phyloP scores from a whole-genome alignment of 2,113 vertebrate genomes.

The Puntigrus tetrazona region DNA sequence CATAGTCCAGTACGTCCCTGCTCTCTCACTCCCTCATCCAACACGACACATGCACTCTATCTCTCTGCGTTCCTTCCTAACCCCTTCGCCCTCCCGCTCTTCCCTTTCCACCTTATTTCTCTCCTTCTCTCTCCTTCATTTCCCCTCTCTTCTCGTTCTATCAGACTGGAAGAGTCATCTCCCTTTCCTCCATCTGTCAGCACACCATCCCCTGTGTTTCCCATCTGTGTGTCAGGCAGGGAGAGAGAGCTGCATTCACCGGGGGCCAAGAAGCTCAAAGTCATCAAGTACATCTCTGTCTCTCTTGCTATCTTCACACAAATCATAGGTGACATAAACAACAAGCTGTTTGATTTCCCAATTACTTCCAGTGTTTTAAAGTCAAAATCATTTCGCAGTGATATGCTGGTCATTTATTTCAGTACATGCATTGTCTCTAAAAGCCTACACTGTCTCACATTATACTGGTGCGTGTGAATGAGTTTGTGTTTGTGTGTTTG shows the following conservation, averaged over 20 bases:
- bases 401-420: background rate
- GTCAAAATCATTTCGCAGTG: conserved; percentile 1
- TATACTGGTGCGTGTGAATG: background rate
- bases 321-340: conserved; percentile 37
- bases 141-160: background rate
- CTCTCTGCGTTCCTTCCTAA: conserved; percentile 20
- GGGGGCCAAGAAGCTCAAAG: conserved; percentile 25
- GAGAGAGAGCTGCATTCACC: conserved; percentile 33
- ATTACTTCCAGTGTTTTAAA: background rate
- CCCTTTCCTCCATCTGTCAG: conserved; percentile 65
- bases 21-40: background rate
- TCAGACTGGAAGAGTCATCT: conserved; percentile 54
- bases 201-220: conserved; percentile 58
- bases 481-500: background rate
- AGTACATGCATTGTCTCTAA: background rate
- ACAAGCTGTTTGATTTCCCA: background rate
- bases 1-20: background rate
- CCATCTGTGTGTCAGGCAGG: conserved; percentile 51
- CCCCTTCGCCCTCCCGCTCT: conserved; percentile 8
- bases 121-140: conserved; percentile 25
- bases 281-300: conserved; percentile 24
- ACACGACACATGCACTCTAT: background rate
- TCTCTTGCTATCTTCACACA: background rate
- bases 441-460: background rate
- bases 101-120: background rate